Evolutionary conservation across 2,113 vertebrate species (phyloP).

Genomic region (Mormoops blainvillei): DNA sequence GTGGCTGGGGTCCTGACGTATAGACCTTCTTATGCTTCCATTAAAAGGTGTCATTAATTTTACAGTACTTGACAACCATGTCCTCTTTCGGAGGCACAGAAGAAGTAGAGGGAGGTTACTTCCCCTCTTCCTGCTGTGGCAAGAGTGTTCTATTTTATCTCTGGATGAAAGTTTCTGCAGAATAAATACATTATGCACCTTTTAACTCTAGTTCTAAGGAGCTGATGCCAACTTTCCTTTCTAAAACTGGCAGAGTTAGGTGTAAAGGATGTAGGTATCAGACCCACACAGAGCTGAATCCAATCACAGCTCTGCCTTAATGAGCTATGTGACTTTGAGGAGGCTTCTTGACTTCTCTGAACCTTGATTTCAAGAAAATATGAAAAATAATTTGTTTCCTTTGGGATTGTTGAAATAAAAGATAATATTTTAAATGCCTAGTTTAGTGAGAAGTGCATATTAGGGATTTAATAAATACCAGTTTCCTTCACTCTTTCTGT

Average conservation of each 20-base stretch:
- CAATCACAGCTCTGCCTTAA: not conserved
- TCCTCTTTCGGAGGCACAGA: conserved; percentile 13
- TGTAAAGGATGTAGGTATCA: not conserved
- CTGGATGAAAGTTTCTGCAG: not conserved
- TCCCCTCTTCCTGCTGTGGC: not conserved
- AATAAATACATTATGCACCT: not conserved
- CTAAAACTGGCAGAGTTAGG: not conserved
- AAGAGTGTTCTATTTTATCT: conserved; percentile 19
- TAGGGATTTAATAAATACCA: not conserved
- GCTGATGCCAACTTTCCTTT: not conserved
- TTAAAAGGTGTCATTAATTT: conserved; percentile 44
- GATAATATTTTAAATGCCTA: not conserved
- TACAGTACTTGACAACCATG: not conserved
- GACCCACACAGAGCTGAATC: not conserved
- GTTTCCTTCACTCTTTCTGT: not conserved
- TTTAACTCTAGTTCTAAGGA: not conserved
- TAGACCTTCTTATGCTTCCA: not conserved
- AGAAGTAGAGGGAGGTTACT: not conserved
- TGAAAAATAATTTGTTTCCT: not conserved
- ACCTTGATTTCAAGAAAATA: not conserved
- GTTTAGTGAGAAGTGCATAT: not conserved
- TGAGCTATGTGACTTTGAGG: not conserved
- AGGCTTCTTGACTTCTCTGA: not conserved
- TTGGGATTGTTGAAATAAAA: not conserved
- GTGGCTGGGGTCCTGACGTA: not conserved